Evolutionary conservation across 2,888 invertebrate species (phyloP), one percentile per base, ranked within the genome.

Genomic region (Gymnocheta viridis): DNA sequence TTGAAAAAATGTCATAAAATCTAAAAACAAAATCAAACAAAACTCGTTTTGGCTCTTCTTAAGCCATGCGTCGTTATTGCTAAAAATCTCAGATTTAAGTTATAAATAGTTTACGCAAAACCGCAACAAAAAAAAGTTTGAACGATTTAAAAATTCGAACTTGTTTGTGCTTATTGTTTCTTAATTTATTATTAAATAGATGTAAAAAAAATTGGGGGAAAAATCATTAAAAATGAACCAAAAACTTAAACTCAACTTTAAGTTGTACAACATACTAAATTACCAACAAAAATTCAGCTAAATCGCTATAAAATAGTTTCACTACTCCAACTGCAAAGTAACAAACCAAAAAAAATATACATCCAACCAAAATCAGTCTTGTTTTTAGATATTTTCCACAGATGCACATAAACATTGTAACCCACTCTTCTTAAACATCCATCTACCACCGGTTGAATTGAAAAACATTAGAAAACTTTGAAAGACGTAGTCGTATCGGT

Each of bases 121-220:
- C 17, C 12, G 5, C 24, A 41, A 17, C 17, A n/a, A n/a, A 38
- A 41, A 17, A 12, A 19, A 60, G 10, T 2, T 72, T 9, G 6
- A 60, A 72, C 58, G 54, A 76, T 82, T 70, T 82, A 49, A 70
- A 47, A 32, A 70, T 58, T 76, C 66, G 35, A 38, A 17, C 32
- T 41, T 29, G 7, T 41, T 70, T 19, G 14, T n/a, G n/a, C 41
- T 51, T 64, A 44, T 47, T 72, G 51, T 67, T 62, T 27, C 22
- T 47, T 29, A 74, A 74, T 82, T 69, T 64, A 79, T 69, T 82
- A 82, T 78, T 78, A 56, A 82, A n/a, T 54, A 78, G 62, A 62
- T 82, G 82, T 49, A 66, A 82, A 56, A 82, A 56, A 51, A 35
- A 44, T 41, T 14, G 17, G 0, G 10, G 10, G 27, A 19, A 9